A percentile compares a stretch with the other conserved stretches of the same genome.
Conservation (phyloP, 2,113 vertebrate species). For the Sylvia atricapilla region DNA sequence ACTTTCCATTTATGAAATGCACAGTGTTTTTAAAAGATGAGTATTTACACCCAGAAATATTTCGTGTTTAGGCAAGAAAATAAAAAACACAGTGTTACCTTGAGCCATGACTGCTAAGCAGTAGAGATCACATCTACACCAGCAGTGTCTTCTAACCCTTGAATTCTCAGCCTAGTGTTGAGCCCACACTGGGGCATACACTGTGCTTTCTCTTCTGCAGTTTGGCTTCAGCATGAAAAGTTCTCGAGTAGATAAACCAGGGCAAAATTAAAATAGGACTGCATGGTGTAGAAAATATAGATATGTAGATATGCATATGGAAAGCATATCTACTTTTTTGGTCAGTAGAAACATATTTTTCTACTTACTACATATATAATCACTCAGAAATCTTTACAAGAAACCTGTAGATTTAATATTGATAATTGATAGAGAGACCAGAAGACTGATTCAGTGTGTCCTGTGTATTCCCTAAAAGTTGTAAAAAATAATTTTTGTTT, state of each 20-base stretch:
- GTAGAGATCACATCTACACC: neutral
- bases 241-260: neutral
- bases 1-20: neutral
- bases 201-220: neutral
- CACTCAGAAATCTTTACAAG: neutral
- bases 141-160: neutral
- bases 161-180: neutral
- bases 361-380: neutral
- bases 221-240: neutral
- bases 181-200: rapidly evolving
- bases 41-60: neutral
- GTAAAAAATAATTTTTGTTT: neutral
- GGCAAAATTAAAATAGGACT: neutral
- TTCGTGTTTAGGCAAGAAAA: neutral
- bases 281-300: no score
- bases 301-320: no score
- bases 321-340: neutral
- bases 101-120: neutral
- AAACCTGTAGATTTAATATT: neutral
- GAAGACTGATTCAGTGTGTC: no score
- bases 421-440: no score
- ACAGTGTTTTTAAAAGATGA: neutral
- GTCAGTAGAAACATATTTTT: neutral
- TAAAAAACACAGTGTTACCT: neutral
- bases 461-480: neutral